Evolutionary conservation across 37 sponge, comb jelly and placozoan genomes (phyloP), one percentile per base, ranked within the genome.

Genomic region (Agelas oroides): DNA sequence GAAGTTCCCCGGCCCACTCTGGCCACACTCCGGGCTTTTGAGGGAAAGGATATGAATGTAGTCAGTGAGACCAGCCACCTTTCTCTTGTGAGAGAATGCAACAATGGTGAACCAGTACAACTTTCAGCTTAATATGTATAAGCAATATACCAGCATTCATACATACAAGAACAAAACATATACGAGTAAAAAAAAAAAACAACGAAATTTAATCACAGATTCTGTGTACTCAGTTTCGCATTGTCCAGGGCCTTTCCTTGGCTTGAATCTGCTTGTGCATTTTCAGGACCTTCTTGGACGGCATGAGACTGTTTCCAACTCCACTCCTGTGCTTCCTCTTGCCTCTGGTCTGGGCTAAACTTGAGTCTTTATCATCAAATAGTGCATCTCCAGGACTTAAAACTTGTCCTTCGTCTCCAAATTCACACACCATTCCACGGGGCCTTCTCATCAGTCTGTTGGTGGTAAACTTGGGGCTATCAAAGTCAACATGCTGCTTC

Each of bases 261-360:
- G 46, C 74, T 37, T 82, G 83, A 41, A 77, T 76, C 63, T 61
- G 53, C 31, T 58, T 25, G 35, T 88, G 64, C 21, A 59, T 61
- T 31, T 88, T 88, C 83, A 88, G 46, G 69, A 70, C 76, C 63
- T 88, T 88, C 78, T 82, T 73, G 68, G 83, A 62, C 0, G 89
- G 89, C 1, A 65, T 32, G 60, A 88, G 72, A 21, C 73, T 68
- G 59, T 69, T 64, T 0, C 60, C 61, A 1, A 88, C 76, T 28
- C 89, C 89, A 70, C 79, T 61, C 28, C 81, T 82, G 33, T 77
- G 70, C 39, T 75, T 76, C n/a, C 72, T 31, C n/a, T 46, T 40
- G 5, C 1, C 30, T 30, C 56, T 2, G 18, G 21, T 18, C 5
- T 14, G 30, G 30, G n/a, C 52, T 16, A 73, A 23, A 14, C 75